phyloP scores from a whole-genome alignment of 2,888 invertebrate genomes.

The Hypsopygia costalis region DNA sequence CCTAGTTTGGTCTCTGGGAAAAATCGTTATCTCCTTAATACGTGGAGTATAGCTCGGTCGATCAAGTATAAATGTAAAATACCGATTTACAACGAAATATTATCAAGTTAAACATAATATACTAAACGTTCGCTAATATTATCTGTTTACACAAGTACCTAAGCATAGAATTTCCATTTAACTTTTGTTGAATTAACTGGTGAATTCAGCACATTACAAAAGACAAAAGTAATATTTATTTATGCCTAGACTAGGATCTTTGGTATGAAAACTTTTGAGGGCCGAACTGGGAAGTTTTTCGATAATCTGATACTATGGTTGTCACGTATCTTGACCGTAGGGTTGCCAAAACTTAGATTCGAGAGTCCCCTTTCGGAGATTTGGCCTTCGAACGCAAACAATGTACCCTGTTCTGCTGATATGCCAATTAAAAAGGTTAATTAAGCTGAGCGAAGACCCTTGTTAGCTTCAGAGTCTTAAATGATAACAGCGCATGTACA shows the following conservation, averaged over 20 bases:
- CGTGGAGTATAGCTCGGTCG: no score
- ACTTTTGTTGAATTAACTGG: no score
- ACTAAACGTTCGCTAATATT: no score
- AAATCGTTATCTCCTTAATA: no score
- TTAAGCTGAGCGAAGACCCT: conserved; percentile 42
- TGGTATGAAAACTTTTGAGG: neutral
- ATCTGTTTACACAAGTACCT: no score
- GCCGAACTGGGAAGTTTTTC: neutral
- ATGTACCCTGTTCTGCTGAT: conserved; percentile 22
- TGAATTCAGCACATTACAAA: no score
- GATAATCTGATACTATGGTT: neutral
- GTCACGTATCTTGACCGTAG: neutral
- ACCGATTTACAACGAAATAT: no score
- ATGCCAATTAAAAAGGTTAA: conserved; percentile 49
- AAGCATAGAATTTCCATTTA: no score
- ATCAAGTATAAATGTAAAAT: no score
- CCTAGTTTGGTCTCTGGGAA: no score
- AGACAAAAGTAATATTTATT: no score
- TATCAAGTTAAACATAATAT: no score
- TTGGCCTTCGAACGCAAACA: neutral
- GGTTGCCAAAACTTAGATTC: conserved; percentile 7
- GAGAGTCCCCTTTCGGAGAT: conserved; percentile 1
- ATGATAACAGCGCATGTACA: conserved; percentile 35
- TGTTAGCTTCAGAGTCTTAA: conserved; percentile 41
- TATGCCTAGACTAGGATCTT: neutral